A percentile compares a stretch with the other conserved stretches of the same genome.
Evolutionary conservation across 2,113 vertebrate genomes (phyloP).

Genomic region (Choloepus hoffmanni): DNA sequence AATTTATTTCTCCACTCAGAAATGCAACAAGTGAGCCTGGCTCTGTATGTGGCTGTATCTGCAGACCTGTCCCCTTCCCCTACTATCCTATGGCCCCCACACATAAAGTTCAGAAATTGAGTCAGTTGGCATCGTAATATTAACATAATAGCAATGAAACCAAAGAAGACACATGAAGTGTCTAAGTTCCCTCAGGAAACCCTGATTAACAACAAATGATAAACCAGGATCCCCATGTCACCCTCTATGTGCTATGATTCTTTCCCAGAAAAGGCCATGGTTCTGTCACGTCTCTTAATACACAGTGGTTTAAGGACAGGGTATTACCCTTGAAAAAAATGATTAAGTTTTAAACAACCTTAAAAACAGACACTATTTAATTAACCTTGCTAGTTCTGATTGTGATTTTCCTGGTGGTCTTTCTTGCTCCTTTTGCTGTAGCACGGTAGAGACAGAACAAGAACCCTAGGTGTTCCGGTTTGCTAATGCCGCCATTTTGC

Average conservation of each 20-base stretch:
- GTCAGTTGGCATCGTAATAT: neutral
- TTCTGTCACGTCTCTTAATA: neutral
- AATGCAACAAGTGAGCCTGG: neutral
- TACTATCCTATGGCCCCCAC: neutral
- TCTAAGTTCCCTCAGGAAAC: neutral
- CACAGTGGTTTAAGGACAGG: neutral
- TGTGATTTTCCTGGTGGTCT: neutral
- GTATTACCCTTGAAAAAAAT: constrained; percentile 4
- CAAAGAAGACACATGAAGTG: neutral
- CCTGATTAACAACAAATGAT: neutral
- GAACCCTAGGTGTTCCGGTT: neutral
- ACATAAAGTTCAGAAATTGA: neutral
- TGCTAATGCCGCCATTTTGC: no score
- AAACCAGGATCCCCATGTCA: neutral
- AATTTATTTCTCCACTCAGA: neutral
- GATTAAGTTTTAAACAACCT: constrained; percentile 28
- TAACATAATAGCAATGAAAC: neutral
- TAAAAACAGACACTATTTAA: constrained; percentile 55
- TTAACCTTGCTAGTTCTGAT: neutral
- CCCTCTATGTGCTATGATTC: neutral
- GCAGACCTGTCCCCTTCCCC: neutral
- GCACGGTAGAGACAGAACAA: neutral
- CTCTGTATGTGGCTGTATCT: neutral
- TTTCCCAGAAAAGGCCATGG: neutral
- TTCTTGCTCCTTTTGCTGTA: neutral